phyloP scores from a whole-genome alignment of 1,140 invertebrate species.

The Microplitis demolitor region DNA sequence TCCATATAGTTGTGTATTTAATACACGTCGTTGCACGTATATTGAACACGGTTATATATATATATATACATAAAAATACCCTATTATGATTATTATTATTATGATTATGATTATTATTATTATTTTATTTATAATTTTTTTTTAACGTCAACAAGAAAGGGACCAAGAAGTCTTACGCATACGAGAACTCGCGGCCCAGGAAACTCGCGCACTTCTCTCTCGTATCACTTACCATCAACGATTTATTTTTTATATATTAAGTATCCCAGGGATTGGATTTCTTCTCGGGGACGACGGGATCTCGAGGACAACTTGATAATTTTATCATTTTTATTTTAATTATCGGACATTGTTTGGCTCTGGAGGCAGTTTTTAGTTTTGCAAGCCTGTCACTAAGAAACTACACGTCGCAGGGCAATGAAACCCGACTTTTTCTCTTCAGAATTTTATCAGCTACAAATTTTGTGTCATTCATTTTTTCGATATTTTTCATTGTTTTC shows the following conservation, averaged over 20 bases:
- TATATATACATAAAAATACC: too few species aligned
- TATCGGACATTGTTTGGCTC: too few species aligned
- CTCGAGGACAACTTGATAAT: background rate
- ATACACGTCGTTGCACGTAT: conserved; percentile 14
- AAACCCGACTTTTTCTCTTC: too few species aligned
- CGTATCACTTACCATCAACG: conserved; percentile 51
- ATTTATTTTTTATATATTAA: conserved; percentile 46
- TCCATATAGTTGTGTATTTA: conserved; percentile 20
- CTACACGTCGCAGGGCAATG: too few species aligned
- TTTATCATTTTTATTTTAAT: too few species aligned
- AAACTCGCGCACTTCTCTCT: conserved; percentile 38
- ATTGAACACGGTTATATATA: background rate
- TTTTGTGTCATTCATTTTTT: too few species aligned
- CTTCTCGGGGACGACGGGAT: conserved; percentile 30
- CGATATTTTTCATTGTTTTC: too few species aligned
- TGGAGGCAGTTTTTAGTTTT: too few species aligned
- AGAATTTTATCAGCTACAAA: too few species aligned
- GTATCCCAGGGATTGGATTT: conserved; percentile 51
- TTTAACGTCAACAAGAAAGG: conserved; percentile 12
- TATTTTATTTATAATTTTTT: background rate
- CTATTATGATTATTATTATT: background rate
- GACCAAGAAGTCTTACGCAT: conserved; percentile 46
- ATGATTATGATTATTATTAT: conserved; percentile 8
- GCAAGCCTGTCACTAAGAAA: too few species aligned
- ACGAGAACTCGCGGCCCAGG: conserved; percentile 35